Conservation (phyloP, 1,140 invertebrate species). For the Solenopsis invicta region DNA sequence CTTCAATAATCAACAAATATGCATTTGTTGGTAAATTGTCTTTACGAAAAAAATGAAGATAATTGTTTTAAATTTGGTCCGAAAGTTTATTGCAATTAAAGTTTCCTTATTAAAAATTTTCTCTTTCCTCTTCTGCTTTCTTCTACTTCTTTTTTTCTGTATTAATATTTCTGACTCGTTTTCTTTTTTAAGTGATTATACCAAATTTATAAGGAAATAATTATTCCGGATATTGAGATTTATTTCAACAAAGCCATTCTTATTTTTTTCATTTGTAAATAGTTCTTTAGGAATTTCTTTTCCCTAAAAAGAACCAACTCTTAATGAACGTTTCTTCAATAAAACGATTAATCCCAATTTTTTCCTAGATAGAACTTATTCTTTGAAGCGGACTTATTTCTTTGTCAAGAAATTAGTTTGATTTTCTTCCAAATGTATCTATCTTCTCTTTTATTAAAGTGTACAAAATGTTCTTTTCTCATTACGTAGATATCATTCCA, state of each 20-base stretch:
- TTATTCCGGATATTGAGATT: not conserved
- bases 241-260: not conserved
- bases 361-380: not conserved
- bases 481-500: not conserved
- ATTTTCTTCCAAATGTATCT: not conserved
- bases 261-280: not conserved
- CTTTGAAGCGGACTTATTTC: not conserved
- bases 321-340: slow-evolving; percentile 16
- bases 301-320: not conserved
- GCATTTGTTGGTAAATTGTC: not conserved
- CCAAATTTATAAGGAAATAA: not conserved
- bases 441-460: not conserved
- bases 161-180: not conserved
- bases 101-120: not conserved
- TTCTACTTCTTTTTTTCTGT: not conserved
- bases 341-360: not conserved
- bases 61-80: not conserved
- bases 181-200: not conserved
- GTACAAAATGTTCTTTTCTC: not conserved
- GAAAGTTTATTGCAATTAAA: not conserved
- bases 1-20: not conserved
- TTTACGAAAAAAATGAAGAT: not conserved
- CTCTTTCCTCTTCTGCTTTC: too few species aligned
- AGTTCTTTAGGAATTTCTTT: not conserved
- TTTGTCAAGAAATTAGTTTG: not conserved